Evolutionary conservation across 2,113 vertebrate species (phyloP).

Genomic region (Chionomys nivalis): DNA sequence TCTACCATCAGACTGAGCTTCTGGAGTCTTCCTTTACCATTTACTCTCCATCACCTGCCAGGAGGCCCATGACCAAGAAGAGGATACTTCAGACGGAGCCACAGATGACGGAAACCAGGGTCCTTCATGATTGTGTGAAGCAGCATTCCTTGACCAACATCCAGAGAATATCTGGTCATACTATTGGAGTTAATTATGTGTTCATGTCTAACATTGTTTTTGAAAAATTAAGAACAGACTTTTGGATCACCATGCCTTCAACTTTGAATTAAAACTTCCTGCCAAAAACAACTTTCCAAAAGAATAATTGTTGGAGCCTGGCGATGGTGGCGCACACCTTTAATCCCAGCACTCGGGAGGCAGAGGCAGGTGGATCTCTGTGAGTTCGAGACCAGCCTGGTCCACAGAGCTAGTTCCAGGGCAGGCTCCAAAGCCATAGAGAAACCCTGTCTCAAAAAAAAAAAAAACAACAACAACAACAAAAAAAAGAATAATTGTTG

Average conservation of each 20-base stretch:
- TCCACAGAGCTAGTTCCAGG: too few relatives aligned
- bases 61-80: background rate
- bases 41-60: background rate
- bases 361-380: too few relatives aligned
- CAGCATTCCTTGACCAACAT: background rate
- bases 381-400: too few relatives aligned
- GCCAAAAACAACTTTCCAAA: background rate
- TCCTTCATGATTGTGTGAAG: too few relatives aligned
- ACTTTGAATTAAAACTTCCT: background rate
- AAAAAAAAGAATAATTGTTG: background rate
- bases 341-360: too few relatives aligned
- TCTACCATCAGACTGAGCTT: background rate
- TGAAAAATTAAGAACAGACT: background rate
- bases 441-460: too few relatives aligned
- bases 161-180: background rate
- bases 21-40: background rate
- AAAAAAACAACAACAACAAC: too few relatives aligned
- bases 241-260: background rate
- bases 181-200: background rate
- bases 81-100: background rate
- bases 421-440: too few relatives aligned
- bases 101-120: fast-evolving
- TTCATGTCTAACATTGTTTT: background rate
- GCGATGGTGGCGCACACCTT: too few relatives aligned
- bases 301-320: background rate